Conservation (phyloP, 1,140 invertebrate genomes). For the Diuraphis noxia region DNA sequence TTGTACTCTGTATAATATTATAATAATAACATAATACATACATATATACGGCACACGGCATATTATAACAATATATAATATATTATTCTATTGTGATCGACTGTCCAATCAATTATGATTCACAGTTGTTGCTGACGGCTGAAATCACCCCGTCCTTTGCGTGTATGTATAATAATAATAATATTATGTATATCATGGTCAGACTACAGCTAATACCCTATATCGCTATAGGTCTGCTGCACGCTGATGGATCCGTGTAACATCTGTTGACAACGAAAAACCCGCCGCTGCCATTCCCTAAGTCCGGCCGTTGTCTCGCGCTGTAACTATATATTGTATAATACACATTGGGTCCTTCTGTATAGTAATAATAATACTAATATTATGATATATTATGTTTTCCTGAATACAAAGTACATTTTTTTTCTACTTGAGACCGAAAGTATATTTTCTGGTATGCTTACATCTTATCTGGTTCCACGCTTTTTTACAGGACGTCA, state of each 20-base stretch:
- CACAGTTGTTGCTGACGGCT: slow-evolving; percentile 29
- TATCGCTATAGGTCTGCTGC: background rate
- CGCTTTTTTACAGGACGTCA: background rate
- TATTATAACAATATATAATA: too few species aligned
- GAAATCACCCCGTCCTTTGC: background rate
- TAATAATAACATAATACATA: too few species aligned
- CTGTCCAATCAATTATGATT: slow-evolving; percentile 30
- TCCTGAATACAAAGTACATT: background rate
- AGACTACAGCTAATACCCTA: slow-evolving; percentile 21
- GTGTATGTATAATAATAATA: background rate
- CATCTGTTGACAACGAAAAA: slow-evolving; percentile 50
- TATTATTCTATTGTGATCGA: background rate
- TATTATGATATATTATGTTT: background rate
- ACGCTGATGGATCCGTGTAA: slow-evolving; percentile 34
- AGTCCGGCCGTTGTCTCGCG: background rate
- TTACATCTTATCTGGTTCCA: background rate
- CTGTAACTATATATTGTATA: background rate
- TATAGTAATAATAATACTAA: background rate
- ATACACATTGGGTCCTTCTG: background rate
- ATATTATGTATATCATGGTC: slow-evolving; percentile 1
- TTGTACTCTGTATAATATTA: background rate
- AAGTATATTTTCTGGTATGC: background rate
- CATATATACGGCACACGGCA: background rate
- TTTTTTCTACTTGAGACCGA: background rate
- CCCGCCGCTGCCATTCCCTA: background rate